Conservation (phyloP, 1,140 invertebrate genomes). For the Pachyrhynchus sulphureomaculatus region DNA sequence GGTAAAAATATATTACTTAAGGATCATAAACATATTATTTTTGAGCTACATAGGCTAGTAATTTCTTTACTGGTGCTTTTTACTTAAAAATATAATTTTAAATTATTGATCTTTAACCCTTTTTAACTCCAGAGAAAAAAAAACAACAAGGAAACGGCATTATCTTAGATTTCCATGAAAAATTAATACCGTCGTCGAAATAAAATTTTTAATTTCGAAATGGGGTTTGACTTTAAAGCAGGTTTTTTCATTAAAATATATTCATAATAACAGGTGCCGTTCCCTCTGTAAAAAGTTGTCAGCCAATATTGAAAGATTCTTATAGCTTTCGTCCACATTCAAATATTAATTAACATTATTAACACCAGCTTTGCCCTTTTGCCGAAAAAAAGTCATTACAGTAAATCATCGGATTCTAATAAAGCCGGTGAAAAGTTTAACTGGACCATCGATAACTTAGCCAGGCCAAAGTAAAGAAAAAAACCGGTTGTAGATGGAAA, state of each 20-base stretch:
- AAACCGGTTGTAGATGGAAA: neutral
- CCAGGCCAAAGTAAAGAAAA: neutral
- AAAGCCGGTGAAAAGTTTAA: conserved; percentile 36
- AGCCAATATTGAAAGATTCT: conserved; percentile 38
- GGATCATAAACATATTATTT: no score
- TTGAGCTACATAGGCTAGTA: no score
- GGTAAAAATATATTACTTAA: no score
- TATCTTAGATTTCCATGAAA: conserved; percentile 23
- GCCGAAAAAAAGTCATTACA: conserved; percentile 49
- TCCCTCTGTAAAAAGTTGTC: conserved; percentile 33
- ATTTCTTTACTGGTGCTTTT: no score
- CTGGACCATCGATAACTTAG: neutral
- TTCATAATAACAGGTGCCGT: conserved; percentile 38
- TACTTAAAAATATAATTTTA: no score
- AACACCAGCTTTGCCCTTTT: conserved; percentile 45
- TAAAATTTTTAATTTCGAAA: conserved; percentile 32
- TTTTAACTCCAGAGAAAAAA: neutral
- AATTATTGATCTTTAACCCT: conserved; percentile 13
- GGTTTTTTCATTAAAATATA: conserved; percentile 34
- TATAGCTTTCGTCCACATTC: conserved; percentile 34
- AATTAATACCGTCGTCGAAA: conserved; percentile 20
- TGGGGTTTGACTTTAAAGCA: conserved; percentile 2
- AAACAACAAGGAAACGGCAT: conserved; percentile 13
- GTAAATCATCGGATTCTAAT: conserved; percentile 51
- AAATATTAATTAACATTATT: conserved; percentile 54